A percentile compares a stretch with the other conserved stretches of the same genome.
Evolutionary conservation across 30 jellyfish, hydroid and myxozoan genomes (phyloP).

Genomic region (Aurelia coerulea): DNA sequence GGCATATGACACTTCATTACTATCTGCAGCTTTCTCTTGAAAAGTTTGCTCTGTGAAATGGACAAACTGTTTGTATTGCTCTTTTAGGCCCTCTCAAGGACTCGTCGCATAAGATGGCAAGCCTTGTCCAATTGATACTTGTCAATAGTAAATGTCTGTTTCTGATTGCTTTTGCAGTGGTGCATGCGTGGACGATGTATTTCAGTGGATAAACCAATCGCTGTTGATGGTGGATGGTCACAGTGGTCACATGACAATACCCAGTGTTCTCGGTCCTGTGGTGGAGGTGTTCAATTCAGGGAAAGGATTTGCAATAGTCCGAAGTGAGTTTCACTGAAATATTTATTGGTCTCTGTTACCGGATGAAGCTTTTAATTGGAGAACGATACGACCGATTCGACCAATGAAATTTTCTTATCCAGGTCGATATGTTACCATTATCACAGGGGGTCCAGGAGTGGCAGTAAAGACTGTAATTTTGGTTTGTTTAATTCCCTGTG

Average conservation of each 20-base stretch:
- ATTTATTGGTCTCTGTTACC: neutral
- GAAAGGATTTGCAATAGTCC: conserved; percentile 91
- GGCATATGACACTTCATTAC: too few species aligned
- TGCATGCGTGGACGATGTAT: conserved; percentile 96
- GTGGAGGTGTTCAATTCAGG: conserved; percentile 97
- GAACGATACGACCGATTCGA: too few species aligned
- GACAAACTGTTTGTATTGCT: too few species aligned
- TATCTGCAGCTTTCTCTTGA: too few species aligned
- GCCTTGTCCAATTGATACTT: neutral
- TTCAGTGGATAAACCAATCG: conserved; percentile 67
- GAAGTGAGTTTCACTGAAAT: conserved; percentile 42
- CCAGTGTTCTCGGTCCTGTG: conserved; percentile 95
- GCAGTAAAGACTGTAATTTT: too few species aligned
- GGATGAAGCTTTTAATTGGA: too few species aligned
- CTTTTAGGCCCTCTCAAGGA: too few species aligned
- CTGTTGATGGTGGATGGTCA: conserved; percentile 98
- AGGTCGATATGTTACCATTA: too few species aligned
- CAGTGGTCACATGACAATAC: conserved; percentile 83
- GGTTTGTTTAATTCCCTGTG: too few species aligned
- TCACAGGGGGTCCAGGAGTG: too few species aligned
- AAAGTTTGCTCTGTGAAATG: too few species aligned
- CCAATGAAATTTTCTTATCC: too few species aligned
- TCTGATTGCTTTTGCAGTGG: conserved; percentile 40
- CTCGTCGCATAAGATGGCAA: neutral
- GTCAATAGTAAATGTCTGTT: neutral